phyloP scores from a whole-genome alignment of 2,113 vertebrate genomes.

The Conger conger region DNA sequence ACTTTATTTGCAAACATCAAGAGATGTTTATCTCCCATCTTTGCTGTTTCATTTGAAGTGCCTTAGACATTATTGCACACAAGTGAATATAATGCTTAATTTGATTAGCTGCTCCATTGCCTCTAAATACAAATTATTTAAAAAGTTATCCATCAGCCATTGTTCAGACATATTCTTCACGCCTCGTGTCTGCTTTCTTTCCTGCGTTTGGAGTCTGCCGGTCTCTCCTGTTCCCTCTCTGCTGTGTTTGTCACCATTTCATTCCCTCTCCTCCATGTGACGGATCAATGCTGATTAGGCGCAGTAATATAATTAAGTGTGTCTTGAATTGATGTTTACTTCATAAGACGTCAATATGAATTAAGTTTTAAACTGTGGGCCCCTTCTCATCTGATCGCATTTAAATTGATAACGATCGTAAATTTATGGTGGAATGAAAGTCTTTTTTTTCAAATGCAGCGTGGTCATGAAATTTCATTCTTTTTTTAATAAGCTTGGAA shows the following conservation, averaged over 20 bases:
- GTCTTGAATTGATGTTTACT: conserved; percentile 65
- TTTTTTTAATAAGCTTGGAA: neutral
- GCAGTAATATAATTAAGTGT: conserved; percentile 65
- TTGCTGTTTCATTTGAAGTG: neutral
- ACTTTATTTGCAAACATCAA: neutral
- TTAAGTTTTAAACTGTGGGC: conserved; percentile 63
- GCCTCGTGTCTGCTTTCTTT: neutral
- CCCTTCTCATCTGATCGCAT: conserved; percentile 63
- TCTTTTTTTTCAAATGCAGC: conserved; percentile 6
- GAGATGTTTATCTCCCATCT: neutral
- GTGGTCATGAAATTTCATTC: neutral
- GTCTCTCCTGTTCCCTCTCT: conserved; percentile 34
- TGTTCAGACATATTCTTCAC: neutral
- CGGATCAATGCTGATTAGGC: conserved; percentile 61
- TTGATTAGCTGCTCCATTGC: neutral
- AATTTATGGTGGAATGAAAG: conserved; percentile 41
- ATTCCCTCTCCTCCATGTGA: conserved; percentile 37
- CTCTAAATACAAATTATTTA: neutral
- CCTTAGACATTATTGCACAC: neutral
- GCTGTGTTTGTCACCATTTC: conserved; percentile 50
- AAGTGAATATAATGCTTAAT: neutral
- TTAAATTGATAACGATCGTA: conserved; percentile 54
- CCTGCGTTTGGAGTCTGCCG: neutral
- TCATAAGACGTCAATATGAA: conserved; percentile 60
- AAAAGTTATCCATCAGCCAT: neutral